Evolutionary conservation across 2,113 vertebrate species (phyloP).

Genomic region (Tragelaphus scriptus): DNA sequence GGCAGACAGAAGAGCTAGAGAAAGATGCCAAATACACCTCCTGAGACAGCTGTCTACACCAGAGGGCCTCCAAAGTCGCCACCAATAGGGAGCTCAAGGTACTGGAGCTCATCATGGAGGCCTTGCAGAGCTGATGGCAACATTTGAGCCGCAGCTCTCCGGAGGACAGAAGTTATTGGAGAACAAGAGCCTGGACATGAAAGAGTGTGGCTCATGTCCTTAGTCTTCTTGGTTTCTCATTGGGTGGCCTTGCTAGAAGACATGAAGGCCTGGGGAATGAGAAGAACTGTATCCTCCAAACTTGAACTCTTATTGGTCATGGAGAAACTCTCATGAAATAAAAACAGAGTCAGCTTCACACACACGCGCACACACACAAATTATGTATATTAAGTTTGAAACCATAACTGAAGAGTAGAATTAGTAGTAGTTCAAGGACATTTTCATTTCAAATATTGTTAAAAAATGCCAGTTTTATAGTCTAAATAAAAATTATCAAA

Average conservation of each 20-base stretch:
- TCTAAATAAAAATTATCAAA: neutral
- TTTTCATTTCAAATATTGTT: neutral
- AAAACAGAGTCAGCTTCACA: neutral
- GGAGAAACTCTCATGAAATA: slow-evolving; percentile 82
- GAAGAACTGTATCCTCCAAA: slow-evolving; percentile 76
- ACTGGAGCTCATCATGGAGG: neutral
- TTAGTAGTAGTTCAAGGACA: neutral
- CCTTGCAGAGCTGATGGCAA: neutral
- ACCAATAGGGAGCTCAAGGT: neutral
- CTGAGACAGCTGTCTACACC: neutral
- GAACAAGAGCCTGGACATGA: slow-evolving; percentile 84
- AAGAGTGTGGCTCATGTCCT: slow-evolving; percentile 89
- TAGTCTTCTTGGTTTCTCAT: slow-evolving; percentile 85
- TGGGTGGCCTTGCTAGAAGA: slow-evolving; percentile 86
- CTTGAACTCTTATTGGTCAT: slow-evolving; percentile 79
- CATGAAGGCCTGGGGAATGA: slow-evolving; percentile 77
- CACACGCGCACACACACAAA: too few species aligned
- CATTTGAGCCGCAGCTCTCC: slow-evolving; percentile 76
- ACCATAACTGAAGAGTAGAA: neutral
- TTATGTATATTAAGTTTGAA: neutral
- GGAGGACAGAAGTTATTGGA: slow-evolving; percentile 84
- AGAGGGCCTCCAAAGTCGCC: too few species aligned
- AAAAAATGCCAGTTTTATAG: neutral
- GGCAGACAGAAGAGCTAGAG: slow-evolving; percentile 89
- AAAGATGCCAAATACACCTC: slow-evolving; percentile 76